Base-by-base conservation (phyloP, 2,113 vertebrate species). In the Amblyopsis rosae region DNA sequence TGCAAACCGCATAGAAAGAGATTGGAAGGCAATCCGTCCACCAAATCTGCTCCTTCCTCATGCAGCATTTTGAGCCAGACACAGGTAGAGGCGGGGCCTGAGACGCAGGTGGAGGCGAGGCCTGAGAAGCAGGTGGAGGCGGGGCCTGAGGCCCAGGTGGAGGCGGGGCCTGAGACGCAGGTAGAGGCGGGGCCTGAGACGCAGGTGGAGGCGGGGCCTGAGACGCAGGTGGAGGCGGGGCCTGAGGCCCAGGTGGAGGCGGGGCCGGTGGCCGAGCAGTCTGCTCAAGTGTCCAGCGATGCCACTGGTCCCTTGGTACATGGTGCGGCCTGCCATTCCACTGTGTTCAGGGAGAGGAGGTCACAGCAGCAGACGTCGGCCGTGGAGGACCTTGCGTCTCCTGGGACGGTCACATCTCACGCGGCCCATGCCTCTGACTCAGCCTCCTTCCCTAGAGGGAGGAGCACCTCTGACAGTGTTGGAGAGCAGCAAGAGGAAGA, bases 361-460 rank as follows among this genome's bases (percentile, higher is more conserved):
- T 12, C 56, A 0, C 67, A 12, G 4, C 54, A 33, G 41, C 45
- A 49, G 17, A 63, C 8, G 16, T 61, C 48, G 1, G 8, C 51
- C 3, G 45, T 15, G 35, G 61, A 75, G 58, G 63, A 62, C 0
- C 32, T 12, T 0, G 72, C 57, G 53, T 41, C 70, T 6, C 58
- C 63, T 17, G 54, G 12, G 3, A 59, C 69, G 45, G 9, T 12
- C 16, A 5, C 41, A 0, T 3, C 53, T 0, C 54, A 45, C 61
- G 61, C 41, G 1, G 55, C 72, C 32, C 59, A 82, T 13, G 33
- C 59, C 11, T 54, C 75, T 19, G 72, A 51, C 12, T 53, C 76
- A 17, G 32, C 15, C 0, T n/a, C 69, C 11, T 59, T 50, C 41
- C 75, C 64, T 72, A 79, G 91, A 88, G 84, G 81, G 32, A 48